Conservation (phyloP, 2,797 vertebrate species). For the Podarcis siculus region DNA sequence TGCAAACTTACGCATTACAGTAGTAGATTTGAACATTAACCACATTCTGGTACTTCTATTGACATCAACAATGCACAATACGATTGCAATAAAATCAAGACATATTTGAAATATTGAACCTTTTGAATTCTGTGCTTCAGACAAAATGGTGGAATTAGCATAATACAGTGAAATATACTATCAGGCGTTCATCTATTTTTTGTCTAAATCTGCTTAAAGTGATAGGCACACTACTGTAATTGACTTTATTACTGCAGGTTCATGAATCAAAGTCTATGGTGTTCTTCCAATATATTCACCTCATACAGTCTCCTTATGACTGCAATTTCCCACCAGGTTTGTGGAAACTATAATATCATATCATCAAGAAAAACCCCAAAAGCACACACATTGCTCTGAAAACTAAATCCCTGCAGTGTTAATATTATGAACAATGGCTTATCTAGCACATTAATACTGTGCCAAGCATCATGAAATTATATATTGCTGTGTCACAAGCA, state of each 20-base stretch:
- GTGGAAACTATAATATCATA: conserved; percentile 64
- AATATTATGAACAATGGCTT: background rate
- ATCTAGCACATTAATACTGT: background rate
- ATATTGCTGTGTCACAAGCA: conserved; percentile 10
- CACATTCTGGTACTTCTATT: background rate
- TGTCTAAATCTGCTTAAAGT: background rate
- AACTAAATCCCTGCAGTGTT: conserved; percentile 14
- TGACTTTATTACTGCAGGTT: conserved; percentile 1
- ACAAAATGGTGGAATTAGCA: background rate
- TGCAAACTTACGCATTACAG: background rate
- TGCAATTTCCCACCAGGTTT: conserved; percentile 76
- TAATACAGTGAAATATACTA: background rate
- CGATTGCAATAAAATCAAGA: background rate
- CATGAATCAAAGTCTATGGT: background rate
- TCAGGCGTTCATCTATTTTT: fast-evolving
- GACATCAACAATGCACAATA: background rate
- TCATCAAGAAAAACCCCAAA: conserved; percentile 48
- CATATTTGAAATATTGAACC: background rate
- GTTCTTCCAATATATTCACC: conserved; percentile 16
- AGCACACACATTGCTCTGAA: background rate
- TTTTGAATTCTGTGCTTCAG: background rate
- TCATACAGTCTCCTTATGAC: conserved; percentile 71
- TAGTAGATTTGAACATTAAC: background rate
- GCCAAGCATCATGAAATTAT: background rate
- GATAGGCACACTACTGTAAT: background rate